Percentiles rank a stretch among this genome's conserved stretches.
Evolutionary conservation across 1,140 invertebrate species (phyloP).

Genomic region (Pristionchus pacificus): DNA sequence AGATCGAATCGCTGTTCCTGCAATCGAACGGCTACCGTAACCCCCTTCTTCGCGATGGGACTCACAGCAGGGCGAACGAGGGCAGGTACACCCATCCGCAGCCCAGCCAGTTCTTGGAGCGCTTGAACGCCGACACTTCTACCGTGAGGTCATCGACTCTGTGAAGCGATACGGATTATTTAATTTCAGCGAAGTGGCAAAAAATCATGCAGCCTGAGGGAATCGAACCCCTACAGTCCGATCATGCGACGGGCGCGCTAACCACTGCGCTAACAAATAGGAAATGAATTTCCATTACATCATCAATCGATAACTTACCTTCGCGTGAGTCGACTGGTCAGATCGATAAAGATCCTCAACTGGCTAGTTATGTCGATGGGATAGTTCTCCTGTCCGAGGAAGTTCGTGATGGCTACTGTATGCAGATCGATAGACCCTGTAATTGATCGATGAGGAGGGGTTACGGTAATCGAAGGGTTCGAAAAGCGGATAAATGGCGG

Average conservation of each 20-base stretch:
- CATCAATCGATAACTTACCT: slow-evolving; percentile 7
- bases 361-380: slow-evolving; percentile 16
- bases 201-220: too few species aligned
- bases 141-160: slow-evolving; percentile 27
- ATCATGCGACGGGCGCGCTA: too few species aligned
- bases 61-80: slow-evolving; percentile 33
- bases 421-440: slow-evolving; percentile 27
- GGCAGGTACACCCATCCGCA: slow-evolving; percentile 38
- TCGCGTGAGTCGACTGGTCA: slow-evolving; percentile 17
- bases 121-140: slow-evolving; percentile 33
- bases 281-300: slow-evolving; percentile 1
- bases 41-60: background rate
- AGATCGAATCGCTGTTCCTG: slow-evolving; percentile 27
- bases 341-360: slow-evolving; percentile 31
- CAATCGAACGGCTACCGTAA: slow-evolving; percentile 8
- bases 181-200: too few species aligned
- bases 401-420: slow-evolving; percentile 29
- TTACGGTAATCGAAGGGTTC: background rate
- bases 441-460: background rate
- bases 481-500: background rate
- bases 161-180: background rate
- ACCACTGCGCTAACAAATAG: background rate
- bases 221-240: too few species aligned
- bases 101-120: slow-evolving; percentile 34
- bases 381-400: slow-evolving; percentile 28